Percentiles rank a stretch among this genome's conserved stretches.
phyloP scores from a whole-genome alignment of 2,797 vertebrate species.

The Onychomys torridus region DNA sequence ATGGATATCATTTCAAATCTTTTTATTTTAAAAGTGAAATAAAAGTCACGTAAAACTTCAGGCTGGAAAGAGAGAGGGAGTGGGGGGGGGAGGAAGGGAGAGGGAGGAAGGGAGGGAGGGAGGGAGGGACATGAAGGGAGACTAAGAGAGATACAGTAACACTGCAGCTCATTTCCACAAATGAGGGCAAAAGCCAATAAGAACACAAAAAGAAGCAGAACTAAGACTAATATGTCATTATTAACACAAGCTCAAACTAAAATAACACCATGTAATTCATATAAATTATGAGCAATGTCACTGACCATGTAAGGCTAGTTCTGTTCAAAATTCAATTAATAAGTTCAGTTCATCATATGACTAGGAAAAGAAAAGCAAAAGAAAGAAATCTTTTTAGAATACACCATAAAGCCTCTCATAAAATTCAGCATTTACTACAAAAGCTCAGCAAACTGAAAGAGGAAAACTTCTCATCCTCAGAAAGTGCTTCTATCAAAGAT shows the following conservation, averaged over 20 bases:
- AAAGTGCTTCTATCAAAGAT: not conserved
- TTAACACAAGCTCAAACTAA: not conserved
- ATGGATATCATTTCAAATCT: not conserved
- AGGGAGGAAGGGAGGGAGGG: not conserved
- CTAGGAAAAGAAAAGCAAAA: not conserved
- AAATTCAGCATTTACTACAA: not conserved
- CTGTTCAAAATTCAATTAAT: not conserved
- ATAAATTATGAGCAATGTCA: not conserved
- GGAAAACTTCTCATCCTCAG: not conserved
- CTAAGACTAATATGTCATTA: not conserved
- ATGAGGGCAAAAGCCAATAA: slow-evolving; percentile 22
- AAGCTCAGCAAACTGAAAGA: not conserved
- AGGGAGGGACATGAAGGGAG: not conserved
- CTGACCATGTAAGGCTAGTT: not conserved
- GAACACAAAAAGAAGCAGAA: not conserved
- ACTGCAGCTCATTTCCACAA: not conserved
- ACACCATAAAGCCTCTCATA: not conserved
- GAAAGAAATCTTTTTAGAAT: not conserved
- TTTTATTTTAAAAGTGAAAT: not conserved
- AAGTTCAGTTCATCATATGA: not conserved
- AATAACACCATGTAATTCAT: not conserved
- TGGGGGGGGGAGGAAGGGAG: not conserved
- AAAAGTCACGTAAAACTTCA: not conserved
- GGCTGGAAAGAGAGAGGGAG: not conserved
- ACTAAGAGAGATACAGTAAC: not conserved